Conservation (phyloP, 2,888 invertebrate species). For the Aphidoletes aphidimyza region DNA sequence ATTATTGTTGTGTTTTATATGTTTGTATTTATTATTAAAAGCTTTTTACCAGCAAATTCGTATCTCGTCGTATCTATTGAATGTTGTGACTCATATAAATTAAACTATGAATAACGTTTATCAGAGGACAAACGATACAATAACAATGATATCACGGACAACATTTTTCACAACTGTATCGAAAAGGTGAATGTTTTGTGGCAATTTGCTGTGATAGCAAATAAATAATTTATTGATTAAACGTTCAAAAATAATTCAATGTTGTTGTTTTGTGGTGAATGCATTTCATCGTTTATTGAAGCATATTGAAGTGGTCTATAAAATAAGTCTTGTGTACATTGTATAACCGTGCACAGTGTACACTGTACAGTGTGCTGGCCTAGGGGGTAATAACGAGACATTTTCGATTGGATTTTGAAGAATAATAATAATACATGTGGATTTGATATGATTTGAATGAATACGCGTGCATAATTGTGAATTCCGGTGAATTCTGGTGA, state of each 20-base stretch:
- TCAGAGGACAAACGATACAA: not conserved
- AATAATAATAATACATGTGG: too few relatives aligned
- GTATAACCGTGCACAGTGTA: too few relatives aligned
- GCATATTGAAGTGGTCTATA: not conserved
- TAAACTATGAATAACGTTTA: not conserved
- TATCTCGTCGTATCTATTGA: not conserved
- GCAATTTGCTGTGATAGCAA: not conserved
- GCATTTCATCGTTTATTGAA: conserved; percentile 13
- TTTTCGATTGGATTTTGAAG: too few relatives aligned
- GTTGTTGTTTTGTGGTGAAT: not conserved
- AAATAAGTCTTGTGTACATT: too few relatives aligned
- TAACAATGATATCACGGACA: not conserved
- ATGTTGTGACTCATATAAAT: not conserved
- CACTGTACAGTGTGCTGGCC: too few relatives aligned
- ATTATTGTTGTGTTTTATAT: too few relatives aligned
- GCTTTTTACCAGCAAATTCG: not conserved
- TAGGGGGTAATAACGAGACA: too few relatives aligned
- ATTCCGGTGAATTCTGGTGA: too few relatives aligned
- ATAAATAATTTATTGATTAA: conserved; percentile 31
- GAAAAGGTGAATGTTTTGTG: not conserved
- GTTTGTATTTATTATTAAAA: conserved; percentile 5
- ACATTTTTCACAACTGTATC: not conserved
- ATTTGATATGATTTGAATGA: too few relatives aligned
- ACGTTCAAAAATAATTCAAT: not conserved
- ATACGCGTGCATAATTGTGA: too few relatives aligned